Evolutionary conservation across 2,888 invertebrate species (phyloP), one percentile per base, ranked within the genome.

Genomic region (Sarcophaga variegata): DNA sequence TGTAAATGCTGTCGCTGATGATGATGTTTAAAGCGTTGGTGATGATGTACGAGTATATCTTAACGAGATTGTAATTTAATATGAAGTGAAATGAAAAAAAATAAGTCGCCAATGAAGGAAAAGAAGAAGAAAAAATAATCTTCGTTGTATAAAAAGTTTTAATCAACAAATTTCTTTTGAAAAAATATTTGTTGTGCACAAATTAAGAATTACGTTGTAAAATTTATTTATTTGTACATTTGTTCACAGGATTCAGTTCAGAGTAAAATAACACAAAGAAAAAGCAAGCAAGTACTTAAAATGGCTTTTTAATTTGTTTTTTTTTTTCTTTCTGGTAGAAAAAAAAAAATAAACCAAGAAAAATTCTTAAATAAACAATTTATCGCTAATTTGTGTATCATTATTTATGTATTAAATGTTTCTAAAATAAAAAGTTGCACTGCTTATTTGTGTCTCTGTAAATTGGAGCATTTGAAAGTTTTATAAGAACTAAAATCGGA

Each of bases 91-190:
- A 70, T 8, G 12, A 70, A 25, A 17, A 25, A 54, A 70, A 25
- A 60, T 37, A 14, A 54, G 54, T 54, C 54, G 12, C 54, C 54
- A 12, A 37, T 37, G 37, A 37, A 37, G 37, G 2, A 37, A 0
- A 37, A 37, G 37, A 37, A 37, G 37, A 70, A 54, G 20, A 60
- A 54, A 54, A 60, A 60, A 71, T 59, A 71, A 20, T 59, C 37
- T 3, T 60, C 27, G 37, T 62, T 4, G 79, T 63, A 79, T 54
- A 49, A 79, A 79, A 79, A 71, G 70, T 79, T 79, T 79, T 79
- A 79, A 79, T 79, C 79, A 79, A 79, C 79, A 79, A 79, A 79
- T 71, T 71, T 63, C 70, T 79, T 78, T 54, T 71, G 47, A 49
- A 79, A 77, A 71, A 71, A 59, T 71, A n/a, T 71, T 71, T 71